Percentiles rank a stretch among this genome's conserved stretches.
Evolutionary conservation across 2,888 invertebrate species (phyloP).

Genomic region (Leuctra nigra): DNA sequence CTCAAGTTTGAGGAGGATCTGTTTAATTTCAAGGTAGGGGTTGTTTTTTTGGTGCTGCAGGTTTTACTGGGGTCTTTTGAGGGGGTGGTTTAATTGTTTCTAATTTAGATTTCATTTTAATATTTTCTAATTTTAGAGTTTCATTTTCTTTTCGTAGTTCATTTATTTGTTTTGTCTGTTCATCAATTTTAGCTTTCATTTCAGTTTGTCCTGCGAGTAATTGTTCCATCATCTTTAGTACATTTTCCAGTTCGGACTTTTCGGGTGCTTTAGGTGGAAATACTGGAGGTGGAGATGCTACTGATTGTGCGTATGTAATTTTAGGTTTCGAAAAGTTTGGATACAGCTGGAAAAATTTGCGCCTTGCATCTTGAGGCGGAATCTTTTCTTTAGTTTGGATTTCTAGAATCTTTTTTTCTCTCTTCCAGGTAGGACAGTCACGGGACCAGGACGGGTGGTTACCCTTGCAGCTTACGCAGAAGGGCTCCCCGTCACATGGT

Average conservation of each 20-base stretch:
- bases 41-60: too few relatives aligned
- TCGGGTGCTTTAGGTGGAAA: background rate
- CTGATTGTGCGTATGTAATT: background rate
- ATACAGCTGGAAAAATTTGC: too few relatives aligned
- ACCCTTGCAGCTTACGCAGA: background rate
- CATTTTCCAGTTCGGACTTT: background rate
- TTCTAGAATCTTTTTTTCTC: background rate
- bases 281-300: background rate
- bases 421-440: background rate
- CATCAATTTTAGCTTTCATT: background rate
- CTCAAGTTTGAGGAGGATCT: background rate
- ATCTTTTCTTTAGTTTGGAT: background rate
- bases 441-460: background rate
- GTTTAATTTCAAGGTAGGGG: too few relatives aligned
- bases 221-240: background rate
- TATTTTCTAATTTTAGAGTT: background rate
- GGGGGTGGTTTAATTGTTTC: background rate
- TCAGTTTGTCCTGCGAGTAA: background rate
- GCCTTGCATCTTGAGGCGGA: background rate
- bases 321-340: background rate
- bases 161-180: conserved; percentile 2
- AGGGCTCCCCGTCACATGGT: background rate
- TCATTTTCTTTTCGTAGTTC: conserved; percentile 2
- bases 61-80: too few relatives aligned
- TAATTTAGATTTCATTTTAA: background rate